These are phyloP conservation scores for Ctenosaura bakeri DNA, from an alignment of 2,797 vertebrate genomes.

Conservation along the genomic window DNA sequence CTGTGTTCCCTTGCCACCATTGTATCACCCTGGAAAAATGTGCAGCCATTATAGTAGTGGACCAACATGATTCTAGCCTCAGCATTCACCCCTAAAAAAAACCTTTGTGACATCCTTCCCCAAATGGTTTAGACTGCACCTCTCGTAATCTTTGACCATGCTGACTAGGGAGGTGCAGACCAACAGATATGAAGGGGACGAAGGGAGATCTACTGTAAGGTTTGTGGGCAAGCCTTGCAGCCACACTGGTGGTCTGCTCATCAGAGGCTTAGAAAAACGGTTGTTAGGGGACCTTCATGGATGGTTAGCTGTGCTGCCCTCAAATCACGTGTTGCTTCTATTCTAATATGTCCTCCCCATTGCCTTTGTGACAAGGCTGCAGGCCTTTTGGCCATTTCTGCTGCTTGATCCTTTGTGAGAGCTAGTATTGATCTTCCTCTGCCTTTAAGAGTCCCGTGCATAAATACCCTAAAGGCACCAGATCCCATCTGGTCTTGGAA, in stretches of 20 bases:
- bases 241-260: neutral
- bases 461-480: no score
- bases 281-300: neutral
- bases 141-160: neutral
- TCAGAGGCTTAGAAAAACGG: neutral
- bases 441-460: neutral
- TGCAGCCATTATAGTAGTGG: no score
- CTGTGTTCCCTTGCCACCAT: no score
- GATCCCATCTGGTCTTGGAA: no score
- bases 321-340: neutral
- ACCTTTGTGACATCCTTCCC: neutral
- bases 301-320: slow-evolving; percentile 4
- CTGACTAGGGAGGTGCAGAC: neutral
- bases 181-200: neutral
- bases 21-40: no score
- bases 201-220: neutral
- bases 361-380: neutral
- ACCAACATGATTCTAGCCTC: neutral
- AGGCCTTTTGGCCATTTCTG: neutral
- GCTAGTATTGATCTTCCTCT: neutral
- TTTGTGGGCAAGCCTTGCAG: neutral
- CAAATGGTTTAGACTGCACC: neutral
- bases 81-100: neutral
- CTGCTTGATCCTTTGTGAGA: slow-evolving; percentile 15
- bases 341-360: neutral